phyloP scores from a whole-genome alignment of 2,888 invertebrate genomes.

The Myathropa florea region DNA sequence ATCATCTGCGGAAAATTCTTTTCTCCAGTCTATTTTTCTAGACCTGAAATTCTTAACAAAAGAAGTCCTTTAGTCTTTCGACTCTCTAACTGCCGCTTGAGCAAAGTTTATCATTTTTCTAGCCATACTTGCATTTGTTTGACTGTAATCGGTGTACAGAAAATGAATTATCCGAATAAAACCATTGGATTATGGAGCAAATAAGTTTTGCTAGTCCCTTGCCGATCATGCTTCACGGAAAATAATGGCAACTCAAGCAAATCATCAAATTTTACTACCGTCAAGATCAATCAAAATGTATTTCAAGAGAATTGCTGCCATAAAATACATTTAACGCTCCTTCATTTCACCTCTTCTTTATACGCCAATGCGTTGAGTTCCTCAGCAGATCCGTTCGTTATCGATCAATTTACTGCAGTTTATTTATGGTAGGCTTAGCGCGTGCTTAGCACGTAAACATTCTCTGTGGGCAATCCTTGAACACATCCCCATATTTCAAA shows the following conservation, averaged over 20 bases:
- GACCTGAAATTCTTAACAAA: too few relatives aligned
- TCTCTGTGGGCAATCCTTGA: constrained; percentile 17
- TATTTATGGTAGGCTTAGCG: constrained; percentile 27
- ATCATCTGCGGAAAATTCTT: too few relatives aligned
- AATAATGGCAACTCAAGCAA: not conserved
- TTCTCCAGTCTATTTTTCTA: too few relatives aligned
- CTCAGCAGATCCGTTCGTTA: not conserved
- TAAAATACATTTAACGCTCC: too few relatives aligned
- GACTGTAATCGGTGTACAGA: too few relatives aligned
- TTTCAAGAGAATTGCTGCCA: not conserved
- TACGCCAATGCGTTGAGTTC: not conserved
- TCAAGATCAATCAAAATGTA: not conserved
- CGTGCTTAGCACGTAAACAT: constrained; percentile 51
- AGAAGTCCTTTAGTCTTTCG: too few relatives aligned
- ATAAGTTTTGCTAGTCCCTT: too few relatives aligned
- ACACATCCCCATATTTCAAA: not conserved
- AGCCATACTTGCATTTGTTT: too few relatives aligned
- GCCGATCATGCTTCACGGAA: not conserved
- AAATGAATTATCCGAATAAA: too few relatives aligned
- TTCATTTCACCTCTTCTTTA: not conserved
- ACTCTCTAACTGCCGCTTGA: too few relatives aligned
- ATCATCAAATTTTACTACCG: not conserved
- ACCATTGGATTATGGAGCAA: too few relatives aligned
- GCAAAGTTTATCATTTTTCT: too few relatives aligned
- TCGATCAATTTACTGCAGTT: not conserved